Percentiles rank a stretch among this genome's conserved stretches.
Evolutionary conservation across 2,797 vertebrate genomes (phyloP).

Genomic region (Esox masquinongy): DNA sequence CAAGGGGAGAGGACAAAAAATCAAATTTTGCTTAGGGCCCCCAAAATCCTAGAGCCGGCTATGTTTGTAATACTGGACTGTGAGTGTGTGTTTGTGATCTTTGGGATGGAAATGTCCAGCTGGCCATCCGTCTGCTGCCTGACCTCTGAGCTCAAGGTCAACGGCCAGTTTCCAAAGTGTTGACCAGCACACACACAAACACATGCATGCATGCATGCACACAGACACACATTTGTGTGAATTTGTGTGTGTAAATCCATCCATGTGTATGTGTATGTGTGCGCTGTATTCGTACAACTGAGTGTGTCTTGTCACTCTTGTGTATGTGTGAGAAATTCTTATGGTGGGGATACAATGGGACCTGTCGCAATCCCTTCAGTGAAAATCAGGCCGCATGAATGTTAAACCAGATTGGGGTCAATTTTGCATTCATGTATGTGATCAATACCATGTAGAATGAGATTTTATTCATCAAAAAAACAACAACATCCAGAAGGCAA

Average conservation of each 20-base stretch:
- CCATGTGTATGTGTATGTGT: constrained; percentile 35
- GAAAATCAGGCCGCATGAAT: no score
- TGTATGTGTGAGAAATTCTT: background rate
- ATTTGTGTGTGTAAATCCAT: constrained; percentile 15
- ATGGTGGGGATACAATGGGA: constrained; percentile 23
- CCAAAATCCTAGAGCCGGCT: background rate
- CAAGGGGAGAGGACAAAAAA: no score
- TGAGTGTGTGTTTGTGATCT: constrained; percentile 68
- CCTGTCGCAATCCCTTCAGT: no score
- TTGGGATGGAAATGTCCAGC: constrained; percentile 99
- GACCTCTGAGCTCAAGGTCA: constrained; percentile 94
- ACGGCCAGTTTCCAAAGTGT: constrained; percentile 76
- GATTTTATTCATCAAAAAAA: no score
- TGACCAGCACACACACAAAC: constrained; percentile 56
- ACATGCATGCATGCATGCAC: constrained; percentile 26
- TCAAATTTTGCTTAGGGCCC: no score
- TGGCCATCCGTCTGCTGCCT: constrained; percentile 96
- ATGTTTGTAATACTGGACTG: constrained; percentile 3
- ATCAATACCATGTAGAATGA: no score
- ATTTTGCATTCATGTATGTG: no score
- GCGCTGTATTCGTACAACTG: constrained; percentile 6
- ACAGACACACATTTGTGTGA: constrained; percentile 30
- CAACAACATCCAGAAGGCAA: no score
- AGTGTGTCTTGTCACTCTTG: constrained; percentile 38
- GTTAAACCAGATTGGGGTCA: no score